A percentile compares a stretch with the other conserved stretches of the same genome.
Evolutionary conservation across 2,113 vertebrate genomes (phyloP).

Genomic region (Oceanites oceanicus): DNA sequence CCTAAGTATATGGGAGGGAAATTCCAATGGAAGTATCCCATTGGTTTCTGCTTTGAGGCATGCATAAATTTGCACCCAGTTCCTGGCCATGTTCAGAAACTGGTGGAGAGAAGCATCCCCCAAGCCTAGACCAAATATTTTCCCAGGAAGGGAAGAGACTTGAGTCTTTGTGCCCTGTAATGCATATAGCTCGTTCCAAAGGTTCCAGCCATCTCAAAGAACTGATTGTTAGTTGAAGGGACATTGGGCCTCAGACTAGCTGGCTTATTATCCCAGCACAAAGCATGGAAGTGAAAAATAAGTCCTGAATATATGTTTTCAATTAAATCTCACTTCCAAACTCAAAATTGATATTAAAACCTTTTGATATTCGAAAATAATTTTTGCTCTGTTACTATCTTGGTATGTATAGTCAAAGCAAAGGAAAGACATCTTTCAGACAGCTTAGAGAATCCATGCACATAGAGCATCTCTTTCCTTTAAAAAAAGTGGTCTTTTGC

Average conservation of each 20-base stretch:
- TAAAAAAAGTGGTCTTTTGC: background rate
- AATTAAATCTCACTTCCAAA: background rate
- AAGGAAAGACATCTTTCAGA: background rate
- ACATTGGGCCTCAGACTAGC: background rate
- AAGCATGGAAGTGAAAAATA: background rate
- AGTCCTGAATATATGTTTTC: background rate
- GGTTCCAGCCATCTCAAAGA: background rate
- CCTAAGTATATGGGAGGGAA: background rate
- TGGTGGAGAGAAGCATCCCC: background rate
- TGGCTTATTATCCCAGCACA: background rate
- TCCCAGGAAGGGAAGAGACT: background rate
- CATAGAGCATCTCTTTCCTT: background rate
- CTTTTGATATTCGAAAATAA: background rate
- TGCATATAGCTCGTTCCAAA: rapidly evolving
- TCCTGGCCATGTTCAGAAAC: background rate
- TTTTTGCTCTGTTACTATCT: background rate
- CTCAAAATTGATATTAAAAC: background rate
- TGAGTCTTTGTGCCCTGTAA: background rate
- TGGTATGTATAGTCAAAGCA: background rate
- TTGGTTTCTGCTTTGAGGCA: background rate
- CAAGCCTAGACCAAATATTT: background rate
- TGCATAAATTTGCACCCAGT: background rate
- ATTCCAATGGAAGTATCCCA: background rate
- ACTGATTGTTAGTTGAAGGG: background rate
- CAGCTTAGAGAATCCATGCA: background rate